Base-by-base conservation (phyloP, 1,140 invertebrate species). In the Tetramorium simillimum region DNA sequence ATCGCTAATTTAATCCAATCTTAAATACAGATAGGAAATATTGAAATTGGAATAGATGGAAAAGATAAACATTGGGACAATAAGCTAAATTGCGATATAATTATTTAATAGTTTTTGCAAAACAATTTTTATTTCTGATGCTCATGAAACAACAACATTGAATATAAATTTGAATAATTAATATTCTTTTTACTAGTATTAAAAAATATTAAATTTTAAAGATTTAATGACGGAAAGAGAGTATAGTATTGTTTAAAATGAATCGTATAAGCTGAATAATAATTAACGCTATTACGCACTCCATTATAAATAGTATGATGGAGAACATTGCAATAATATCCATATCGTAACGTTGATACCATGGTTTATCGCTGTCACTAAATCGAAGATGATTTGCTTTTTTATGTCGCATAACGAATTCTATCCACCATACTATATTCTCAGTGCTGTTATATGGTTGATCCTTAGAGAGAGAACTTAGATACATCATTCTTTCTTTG, bases 361-460 rank as follows among this genome's bases (percentile, higher is more conserved):
- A 94, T 12, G 94, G 92, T 43, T 95, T 86, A 43, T 93, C 92
- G 4, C 90, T 56, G 1, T 86, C 92, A 3, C 92, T 90, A 70
- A 92, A 92, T 81, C 91, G 90, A 16, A 95, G 86, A 90, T 94
- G 91, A 49, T 90, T 86, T 5, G 92, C 91, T 18, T 93, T 94
- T 87, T 94, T 94, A 76, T 96, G 92, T 14, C 95, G 89, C 46
- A 96, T 89, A 4, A 95, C 94, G 86, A 95, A 95, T 88, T 96
- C 95, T 1, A 95, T 95, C 95, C 95, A 96, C 94, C 95, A 96
- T 72, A 95, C 91, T 2, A 94, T 94, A 73, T 93, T 93, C 63
- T 96, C 93, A 12, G 95, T 51, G 3, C 16, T 70, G 21, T 80
- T 43, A 10, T 67, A 56, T 16, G 93, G 95, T 90, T 95, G 93